Evolutionary conservation across 2,797 vertebrate species (phyloP).

Genomic region (Hoplostethus atlanticus): DNA sequence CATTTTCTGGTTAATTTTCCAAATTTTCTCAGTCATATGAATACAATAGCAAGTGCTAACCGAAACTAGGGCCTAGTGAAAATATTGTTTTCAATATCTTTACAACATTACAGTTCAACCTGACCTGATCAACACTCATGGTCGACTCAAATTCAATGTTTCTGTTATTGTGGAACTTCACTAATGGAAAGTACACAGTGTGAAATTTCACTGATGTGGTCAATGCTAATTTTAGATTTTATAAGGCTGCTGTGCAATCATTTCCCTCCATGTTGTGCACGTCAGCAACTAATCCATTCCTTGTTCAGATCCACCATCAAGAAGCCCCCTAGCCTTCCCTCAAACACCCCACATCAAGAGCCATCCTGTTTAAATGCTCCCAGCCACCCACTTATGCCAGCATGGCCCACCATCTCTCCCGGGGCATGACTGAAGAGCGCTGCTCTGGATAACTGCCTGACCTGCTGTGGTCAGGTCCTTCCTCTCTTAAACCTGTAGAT

Average conservation of each 20-base stretch:
- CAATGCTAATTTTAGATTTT: neutral
- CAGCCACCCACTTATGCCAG: constrained; percentile 40
- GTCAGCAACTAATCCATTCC: neutral
- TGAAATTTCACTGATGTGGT: neutral
- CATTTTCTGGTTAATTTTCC: neutral
- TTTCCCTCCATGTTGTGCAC: neutral
- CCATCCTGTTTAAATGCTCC: neutral
- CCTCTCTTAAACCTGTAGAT: constrained; percentile 81
- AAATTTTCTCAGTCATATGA: neutral
- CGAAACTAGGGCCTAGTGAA: no score
- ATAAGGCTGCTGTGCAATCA: neutral
- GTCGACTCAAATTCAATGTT: no score
- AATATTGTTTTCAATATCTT: neutral
- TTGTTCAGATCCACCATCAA: neutral
- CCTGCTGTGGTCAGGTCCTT: constrained; percentile 83
- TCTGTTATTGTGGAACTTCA: neutral
- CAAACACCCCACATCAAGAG: neutral
- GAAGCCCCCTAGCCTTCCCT: neutral
- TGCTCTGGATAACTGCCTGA: constrained; percentile 84
- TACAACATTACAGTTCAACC: neutral
- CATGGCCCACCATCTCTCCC: constrained; percentile 39
- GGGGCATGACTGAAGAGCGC: constrained; percentile 58
- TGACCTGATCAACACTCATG: no score
- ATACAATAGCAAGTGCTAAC: no score
- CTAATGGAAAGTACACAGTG: neutral